These are phyloP conservation scores for Syrphus vitripennis DNA, from an alignment of 2,888 invertebrate genomes.

Conservation along the genomic window DNA sequence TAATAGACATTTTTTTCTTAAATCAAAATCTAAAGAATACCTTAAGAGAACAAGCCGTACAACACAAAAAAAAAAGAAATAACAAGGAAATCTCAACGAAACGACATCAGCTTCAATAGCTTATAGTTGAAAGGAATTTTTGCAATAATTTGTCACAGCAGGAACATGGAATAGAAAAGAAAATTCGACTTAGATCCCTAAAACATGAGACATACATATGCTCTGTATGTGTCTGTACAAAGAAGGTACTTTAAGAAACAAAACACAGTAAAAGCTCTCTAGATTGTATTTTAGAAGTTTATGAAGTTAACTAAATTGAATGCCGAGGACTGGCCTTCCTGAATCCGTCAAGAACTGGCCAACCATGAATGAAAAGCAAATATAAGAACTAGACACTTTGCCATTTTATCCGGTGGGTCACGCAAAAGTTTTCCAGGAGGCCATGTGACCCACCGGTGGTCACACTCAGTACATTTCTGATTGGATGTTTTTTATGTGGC, in stretches of 20 bases:
- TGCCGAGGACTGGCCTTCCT: no score
- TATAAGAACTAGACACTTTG: no score
- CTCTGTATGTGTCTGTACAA: neutral
- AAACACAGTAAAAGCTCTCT: neutral
- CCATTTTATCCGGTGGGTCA: neutral
- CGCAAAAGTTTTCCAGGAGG: neutral
- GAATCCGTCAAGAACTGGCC: no score
- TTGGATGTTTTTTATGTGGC: neutral
- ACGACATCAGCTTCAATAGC: slow-evolving; percentile 20
- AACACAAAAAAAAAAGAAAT: neutral
- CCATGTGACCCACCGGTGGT: neutral
- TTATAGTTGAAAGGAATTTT: slow-evolving; percentile 45
- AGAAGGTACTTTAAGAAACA: neutral
- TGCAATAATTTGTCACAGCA: slow-evolving; percentile 61
- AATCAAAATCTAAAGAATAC: neutral
- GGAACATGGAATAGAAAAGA: neutral
- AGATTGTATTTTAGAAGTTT: neutral
- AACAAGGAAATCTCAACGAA: neutral
- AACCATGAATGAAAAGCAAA: no score
- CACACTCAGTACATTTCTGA: neutral
- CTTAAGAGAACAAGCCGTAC: neutral
- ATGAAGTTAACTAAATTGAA: no score
- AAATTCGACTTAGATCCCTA: slow-evolving; percentile 10
- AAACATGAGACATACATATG: neutral
- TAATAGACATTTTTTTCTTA: neutral